A percentile compares a stretch with the other conserved stretches of the same genome.
Evolutionary conservation across 2,113 vertebrate genomes (phyloP).

Genomic region (Cynopterus brachyotis): DNA sequence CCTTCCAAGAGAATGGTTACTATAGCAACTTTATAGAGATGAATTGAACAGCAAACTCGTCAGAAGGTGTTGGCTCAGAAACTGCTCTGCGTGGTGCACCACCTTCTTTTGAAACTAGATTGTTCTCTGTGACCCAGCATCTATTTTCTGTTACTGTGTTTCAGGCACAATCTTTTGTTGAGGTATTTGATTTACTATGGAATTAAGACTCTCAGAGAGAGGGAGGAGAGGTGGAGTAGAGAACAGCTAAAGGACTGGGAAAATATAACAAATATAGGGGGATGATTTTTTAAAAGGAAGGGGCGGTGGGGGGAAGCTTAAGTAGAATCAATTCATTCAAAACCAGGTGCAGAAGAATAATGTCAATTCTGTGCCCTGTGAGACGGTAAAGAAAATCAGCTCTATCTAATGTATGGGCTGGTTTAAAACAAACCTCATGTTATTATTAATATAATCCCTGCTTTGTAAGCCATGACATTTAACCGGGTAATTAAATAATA

Average conservation of each 20-base stretch:
- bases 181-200: slow-evolving; percentile 56
- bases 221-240: neutral
- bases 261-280: slow-evolving; percentile 55
- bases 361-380: slow-evolving; percentile 48
- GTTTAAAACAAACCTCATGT: slow-evolving; percentile 71
- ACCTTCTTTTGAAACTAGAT: slow-evolving; percentile 53
- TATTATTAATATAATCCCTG: slow-evolving; percentile 79
- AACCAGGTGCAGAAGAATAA: slow-evolving; percentile 69
- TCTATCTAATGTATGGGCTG: slow-evolving; percentile 44
- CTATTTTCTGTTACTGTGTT: slow-evolving; percentile 49
- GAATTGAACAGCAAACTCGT: slow-evolving; percentile 51
- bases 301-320: neutral
- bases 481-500: slow-evolving; percentile 79
- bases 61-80: slow-evolving; percentile 58
- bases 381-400: slow-evolving; percentile 49
- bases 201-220: slow-evolving; percentile 45
- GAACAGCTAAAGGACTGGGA: slow-evolving; percentile 40
- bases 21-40: slow-evolving; percentile 47
- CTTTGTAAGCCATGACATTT: slow-evolving; percentile 79
- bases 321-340: slow-evolving; percentile 56
- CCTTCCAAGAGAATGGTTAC: slow-evolving; percentile 57
- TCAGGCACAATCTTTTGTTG: slow-evolving; percentile 44
- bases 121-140: neutral
- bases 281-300: slow-evolving; percentile 34
- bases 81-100: neutral